phyloP scores from a whole-genome alignment of 2,113 vertebrate genomes.

The Muscicapa adusta region DNA sequence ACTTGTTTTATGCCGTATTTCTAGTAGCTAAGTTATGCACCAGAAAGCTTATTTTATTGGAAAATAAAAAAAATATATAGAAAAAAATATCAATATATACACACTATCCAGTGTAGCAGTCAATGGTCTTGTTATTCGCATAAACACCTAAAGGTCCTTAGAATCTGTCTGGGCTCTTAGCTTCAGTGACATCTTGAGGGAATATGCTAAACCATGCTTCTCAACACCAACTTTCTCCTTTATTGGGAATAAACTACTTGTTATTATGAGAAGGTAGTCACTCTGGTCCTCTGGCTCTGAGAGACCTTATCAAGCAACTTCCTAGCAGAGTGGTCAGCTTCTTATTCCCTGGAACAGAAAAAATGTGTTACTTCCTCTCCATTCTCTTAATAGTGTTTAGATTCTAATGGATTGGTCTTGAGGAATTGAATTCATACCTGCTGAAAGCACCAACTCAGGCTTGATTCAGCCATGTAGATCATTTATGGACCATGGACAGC shows the following conservation, averaged over 20 bases:
- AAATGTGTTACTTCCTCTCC: background rate
- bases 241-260: background rate
- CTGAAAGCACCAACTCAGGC: background rate
- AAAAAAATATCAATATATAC: background rate
- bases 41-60: background rate
- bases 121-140: background rate
- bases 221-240: background rate
- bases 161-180: background rate
- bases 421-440: conserved; percentile 40
- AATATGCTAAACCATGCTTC: background rate
- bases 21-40: background rate
- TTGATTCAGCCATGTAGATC: conserved; percentile 23
- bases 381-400: conserved; percentile 44
- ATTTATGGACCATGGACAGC: conserved; percentile 25
- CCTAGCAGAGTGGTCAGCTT: background rate
- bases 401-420: conserved; percentile 27
- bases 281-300: background rate
- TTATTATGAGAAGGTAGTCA: background rate
- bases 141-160: background rate
- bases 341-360: background rate
- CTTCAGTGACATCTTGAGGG: background rate
- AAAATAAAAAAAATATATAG: background rate
- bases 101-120: background rate
- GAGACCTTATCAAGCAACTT: conserved; percentile 2
- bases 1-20: background rate